Evolutionary conservation across 2,888 invertebrate genomes (phyloP), one percentile per base, ranked within the genome.

Genomic region (Cantharis rustica): DNA sequence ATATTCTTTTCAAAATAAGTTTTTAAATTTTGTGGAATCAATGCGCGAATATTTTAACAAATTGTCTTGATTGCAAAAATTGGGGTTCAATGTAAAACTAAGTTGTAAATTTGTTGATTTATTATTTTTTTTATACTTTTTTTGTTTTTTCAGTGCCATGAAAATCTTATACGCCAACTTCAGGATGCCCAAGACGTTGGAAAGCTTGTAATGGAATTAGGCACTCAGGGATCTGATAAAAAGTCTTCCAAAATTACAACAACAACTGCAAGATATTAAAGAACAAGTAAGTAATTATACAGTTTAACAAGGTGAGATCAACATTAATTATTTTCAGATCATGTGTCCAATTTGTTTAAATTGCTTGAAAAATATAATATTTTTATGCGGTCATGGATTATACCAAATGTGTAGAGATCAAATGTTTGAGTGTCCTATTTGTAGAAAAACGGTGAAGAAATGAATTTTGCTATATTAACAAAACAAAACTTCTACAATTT

Each of bases 401-500:
- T 98, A 98, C 88, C 98, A 98, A 90, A 96, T 98, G 95, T 99
- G 98, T 89, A 98, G 98, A 27, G 98, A 99, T 90, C 95, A 97
- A 85, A 98, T 98, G 93, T 93, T 95, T 78, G 98, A 98, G 85
- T 99, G 98, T 86, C 98, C 98, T 31, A 98, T 99, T 87, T 99
- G 98, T 88, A 93, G 98, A 83, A 98, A 98, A 90, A 94, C 95
- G 76, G 98, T 99, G 73, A 98, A 98, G 88, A 98, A 98, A 86
- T 92, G 98, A 78, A 98, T 99, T 86, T 91, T 99, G 71, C 92
- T 98, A 31, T 98, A 98, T 88, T 95, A 88, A 80, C 17, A 7
- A 13, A 26, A 27, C 23, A 23, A 23, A 1, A n/a, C n/a, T 20
- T 23, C 23, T 7, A 23, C 23, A 23, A 23, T 3, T 23, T 23